Percentiles rank a stretch among this genome's conserved stretches.
These are phyloP conservation scores for Theocolax elegans DNA, from an alignment of 1,140 invertebrate species.

Conservation along the genomic window DNA sequence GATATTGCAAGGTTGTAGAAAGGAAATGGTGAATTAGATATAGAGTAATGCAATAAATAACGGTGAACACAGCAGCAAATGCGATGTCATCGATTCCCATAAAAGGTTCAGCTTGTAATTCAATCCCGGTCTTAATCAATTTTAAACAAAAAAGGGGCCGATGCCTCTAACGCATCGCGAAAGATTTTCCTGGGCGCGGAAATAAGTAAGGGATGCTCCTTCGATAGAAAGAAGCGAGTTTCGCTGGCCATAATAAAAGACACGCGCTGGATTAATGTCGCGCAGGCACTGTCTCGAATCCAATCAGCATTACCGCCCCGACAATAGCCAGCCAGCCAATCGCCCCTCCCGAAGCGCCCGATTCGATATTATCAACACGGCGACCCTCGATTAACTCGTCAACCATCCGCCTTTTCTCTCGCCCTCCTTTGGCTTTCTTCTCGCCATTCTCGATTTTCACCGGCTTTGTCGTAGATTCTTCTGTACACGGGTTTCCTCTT, in stretches of 20 bases:
- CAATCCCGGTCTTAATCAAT: conserved; percentile 32
- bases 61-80: too few species aligned
- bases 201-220: too few species aligned
- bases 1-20: too few species aligned
- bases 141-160: conserved; percentile 34
- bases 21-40: too few species aligned
- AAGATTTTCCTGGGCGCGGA: conserved; percentile 8
- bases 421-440: too few species aligned
- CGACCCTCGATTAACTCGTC: conserved; percentile 43
- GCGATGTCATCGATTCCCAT: conserved; percentile 17
- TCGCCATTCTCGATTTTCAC: not conserved
- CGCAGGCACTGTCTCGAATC: conserved; percentile 31
- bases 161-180: not conserved
- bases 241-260: conserved; percentile 39
- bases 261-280: conserved; percentile 42
- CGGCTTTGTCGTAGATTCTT: too few species aligned
- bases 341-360: conserved; percentile 8
- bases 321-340: conserved; percentile 44
- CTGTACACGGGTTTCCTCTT: not conserved
- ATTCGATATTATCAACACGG: conserved; percentile 41
- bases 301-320: conserved; percentile 41
- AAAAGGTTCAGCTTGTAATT: conserved; percentile 32
- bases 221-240: not conserved
- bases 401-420: conserved; percentile 24
- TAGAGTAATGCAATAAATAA: conserved; percentile 15